Evolutionary conservation across 2,797 vertebrate genomes (phyloP).

Genomic region (Manis crassicaudata): DNA sequence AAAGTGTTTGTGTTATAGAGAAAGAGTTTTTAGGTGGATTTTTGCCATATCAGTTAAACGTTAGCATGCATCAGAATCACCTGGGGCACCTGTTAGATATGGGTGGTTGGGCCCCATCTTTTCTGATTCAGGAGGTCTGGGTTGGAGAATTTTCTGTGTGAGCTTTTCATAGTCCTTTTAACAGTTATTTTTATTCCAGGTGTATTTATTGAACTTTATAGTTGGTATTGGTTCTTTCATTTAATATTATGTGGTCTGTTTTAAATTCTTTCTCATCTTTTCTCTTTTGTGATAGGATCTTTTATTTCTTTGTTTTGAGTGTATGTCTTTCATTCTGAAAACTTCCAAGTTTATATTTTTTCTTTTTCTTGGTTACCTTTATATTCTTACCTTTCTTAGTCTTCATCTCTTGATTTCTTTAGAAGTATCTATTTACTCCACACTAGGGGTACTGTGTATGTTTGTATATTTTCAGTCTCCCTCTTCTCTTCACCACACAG

Average conservation of each 20-base stretch:
- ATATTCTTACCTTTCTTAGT: neutral
- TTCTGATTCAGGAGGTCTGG: neutral
- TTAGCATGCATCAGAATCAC: neutral
- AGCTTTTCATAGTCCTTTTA: neutral
- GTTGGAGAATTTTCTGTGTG: neutral
- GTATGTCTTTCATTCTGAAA: neutral
- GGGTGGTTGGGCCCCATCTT: neutral
- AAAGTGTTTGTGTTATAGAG: neutral
- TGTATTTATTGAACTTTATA: neutral
- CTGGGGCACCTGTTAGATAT: neutral
- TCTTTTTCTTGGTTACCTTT: neutral
- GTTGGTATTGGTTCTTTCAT: neutral
- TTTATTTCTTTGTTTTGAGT: neutral
- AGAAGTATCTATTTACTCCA: neutral
- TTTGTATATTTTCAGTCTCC: neutral
- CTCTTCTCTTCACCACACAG: neutral
- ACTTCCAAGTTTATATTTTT: neutral
- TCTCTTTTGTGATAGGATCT: neutral
- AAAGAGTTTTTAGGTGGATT: neutral
- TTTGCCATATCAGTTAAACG: neutral
- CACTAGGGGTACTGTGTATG: neutral
- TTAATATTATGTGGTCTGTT: neutral
- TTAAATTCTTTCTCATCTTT: slow-evolving; percentile 12
- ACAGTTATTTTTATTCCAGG: neutral
- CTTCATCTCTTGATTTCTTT: neutral